Conservation (phyloP, 1,140 invertebrate genomes). For the Latrodectus geometricus region DNA sequence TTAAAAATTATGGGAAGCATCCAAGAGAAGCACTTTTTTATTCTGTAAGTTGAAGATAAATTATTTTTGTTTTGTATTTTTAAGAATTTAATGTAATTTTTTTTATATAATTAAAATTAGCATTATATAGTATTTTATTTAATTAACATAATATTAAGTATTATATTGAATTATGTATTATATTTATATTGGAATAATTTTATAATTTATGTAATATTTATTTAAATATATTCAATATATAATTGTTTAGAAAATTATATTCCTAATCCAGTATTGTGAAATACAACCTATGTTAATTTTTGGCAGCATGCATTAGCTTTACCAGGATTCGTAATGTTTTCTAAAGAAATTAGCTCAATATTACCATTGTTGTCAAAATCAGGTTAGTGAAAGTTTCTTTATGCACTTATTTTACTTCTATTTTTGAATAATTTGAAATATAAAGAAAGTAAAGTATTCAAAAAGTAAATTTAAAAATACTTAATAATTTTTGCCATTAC, state of each 20-base stretch:
- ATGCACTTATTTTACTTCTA: not conserved
- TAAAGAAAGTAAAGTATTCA: not conserved
- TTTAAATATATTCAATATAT: too few species aligned
- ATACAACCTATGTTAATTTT: not conserved
- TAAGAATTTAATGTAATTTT: not conserved
- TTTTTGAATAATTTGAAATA: not conserved
- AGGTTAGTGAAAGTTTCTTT: slow-evolving; percentile 62
- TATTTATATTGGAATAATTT: too few species aligned
- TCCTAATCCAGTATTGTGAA: too few species aligned
- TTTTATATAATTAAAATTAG: too few species aligned
- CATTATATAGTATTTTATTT: too few species aligned
- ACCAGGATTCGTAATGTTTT: slow-evolving; percentile 84
- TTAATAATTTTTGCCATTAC: slow-evolving; percentile 15
- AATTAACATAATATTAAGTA: too few species aligned
- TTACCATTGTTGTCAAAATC: slow-evolving; percentile 69
- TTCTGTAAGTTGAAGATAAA: slow-evolving; percentile 74
- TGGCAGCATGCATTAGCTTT: slow-evolving; percentile 75
- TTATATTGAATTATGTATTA: too few species aligned
- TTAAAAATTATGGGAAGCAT: slow-evolving; percentile 90
- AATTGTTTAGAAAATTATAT: too few species aligned
- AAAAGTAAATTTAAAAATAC: not conserved
- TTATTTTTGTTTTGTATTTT: not conserved
- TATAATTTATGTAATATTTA: too few species aligned
- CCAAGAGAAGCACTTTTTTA: slow-evolving; percentile 95
- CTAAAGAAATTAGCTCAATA: slow-evolving; percentile 81